A percentile compares a stretch with the other conserved stretches of the same genome.
These are phyloP conservation scores for Fragum whitleyi DNA, from an alignment of 2,888 invertebrate species.

Conservation along the genomic window DNA sequence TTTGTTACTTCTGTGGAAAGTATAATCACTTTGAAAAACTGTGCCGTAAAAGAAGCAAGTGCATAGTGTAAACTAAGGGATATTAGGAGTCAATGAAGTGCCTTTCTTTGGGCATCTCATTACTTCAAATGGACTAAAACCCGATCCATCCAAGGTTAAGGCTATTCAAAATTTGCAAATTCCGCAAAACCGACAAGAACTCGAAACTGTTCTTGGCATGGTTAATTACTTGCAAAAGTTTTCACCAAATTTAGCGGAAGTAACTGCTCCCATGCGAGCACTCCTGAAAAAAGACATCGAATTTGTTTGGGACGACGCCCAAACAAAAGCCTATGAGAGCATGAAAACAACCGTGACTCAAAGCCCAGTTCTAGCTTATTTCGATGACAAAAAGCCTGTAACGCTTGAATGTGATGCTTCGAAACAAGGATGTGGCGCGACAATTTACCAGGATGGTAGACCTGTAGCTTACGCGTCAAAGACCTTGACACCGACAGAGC, in stretches of 20 bases:
- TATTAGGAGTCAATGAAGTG: constrained; percentile 35
- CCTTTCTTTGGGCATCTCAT: constrained; percentile 58
- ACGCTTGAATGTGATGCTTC: not conserved
- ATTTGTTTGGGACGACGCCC: constrained; percentile 43
- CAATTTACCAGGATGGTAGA: constrained; percentile 57
- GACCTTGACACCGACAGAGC: constrained; percentile 65
- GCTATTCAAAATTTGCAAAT: constrained; percentile 37
- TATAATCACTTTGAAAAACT: no score
- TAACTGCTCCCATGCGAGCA: constrained; percentile 37
- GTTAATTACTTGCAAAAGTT: constrained; percentile 55
- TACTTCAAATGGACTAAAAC: constrained; percentile 31
- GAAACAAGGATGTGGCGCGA: constrained; percentile 17
- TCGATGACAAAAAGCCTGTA: no score
- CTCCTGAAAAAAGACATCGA: constrained; percentile 36
- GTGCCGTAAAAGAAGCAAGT: not conserved
- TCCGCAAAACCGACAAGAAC: constrained; percentile 19
- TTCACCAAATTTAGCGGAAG: no score
- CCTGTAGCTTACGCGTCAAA: constrained; percentile 72
- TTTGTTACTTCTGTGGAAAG: no score
- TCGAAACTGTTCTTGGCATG: constrained; percentile 57
- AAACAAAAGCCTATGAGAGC: constrained; percentile 35
- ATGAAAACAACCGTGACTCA: constrained; percentile 16
- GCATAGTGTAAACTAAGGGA: constrained; percentile 9
- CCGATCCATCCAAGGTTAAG: constrained; percentile 46
- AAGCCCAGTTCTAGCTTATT: constrained; percentile 25